Percentiles rank a stretch among this genome's conserved stretches.
Evolutionary conservation across 2,888 invertebrate genomes (phyloP).

Genomic region (Frankliniella fusca): DNA sequence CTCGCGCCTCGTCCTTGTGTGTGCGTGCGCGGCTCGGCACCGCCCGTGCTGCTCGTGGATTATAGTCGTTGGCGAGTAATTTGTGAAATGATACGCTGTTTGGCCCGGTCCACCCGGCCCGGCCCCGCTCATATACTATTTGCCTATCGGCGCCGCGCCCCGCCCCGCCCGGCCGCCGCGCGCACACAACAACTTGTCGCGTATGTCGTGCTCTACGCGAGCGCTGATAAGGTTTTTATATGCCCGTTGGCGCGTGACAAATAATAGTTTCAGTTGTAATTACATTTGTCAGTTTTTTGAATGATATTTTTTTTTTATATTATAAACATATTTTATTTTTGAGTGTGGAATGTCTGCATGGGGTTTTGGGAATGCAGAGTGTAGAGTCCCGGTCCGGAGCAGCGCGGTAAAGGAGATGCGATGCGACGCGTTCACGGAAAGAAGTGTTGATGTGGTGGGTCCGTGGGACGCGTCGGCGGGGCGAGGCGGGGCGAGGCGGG

Average conservation of each 20-base stretch:
- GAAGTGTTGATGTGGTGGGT: conserved; percentile 6
- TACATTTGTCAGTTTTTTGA: no score
- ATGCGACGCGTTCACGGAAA: not conserved
- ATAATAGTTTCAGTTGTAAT: no score
- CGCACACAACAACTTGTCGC: no score
- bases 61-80: conserved; percentile 18
- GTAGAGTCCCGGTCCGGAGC: not conserved
- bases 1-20: not conserved
- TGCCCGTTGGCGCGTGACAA: no score
- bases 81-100: not conserved
- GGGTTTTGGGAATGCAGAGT: not conserved
- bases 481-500: not conserved
- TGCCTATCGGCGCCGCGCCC: conserved; percentile 1
- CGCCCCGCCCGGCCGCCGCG: no score
- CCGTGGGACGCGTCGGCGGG: not conserved
- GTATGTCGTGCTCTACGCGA: no score
- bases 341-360: not conserved
- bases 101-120: no score
- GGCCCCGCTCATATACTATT: not conserved
- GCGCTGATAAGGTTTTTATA: no score
- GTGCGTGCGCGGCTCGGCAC: not conserved
- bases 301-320: no score
- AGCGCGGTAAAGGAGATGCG: not conserved
- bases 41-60: not conserved
- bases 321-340: no score